Conservation (phyloP, 2,888 invertebrate genomes). For the Campaea margaritaria region DNA sequence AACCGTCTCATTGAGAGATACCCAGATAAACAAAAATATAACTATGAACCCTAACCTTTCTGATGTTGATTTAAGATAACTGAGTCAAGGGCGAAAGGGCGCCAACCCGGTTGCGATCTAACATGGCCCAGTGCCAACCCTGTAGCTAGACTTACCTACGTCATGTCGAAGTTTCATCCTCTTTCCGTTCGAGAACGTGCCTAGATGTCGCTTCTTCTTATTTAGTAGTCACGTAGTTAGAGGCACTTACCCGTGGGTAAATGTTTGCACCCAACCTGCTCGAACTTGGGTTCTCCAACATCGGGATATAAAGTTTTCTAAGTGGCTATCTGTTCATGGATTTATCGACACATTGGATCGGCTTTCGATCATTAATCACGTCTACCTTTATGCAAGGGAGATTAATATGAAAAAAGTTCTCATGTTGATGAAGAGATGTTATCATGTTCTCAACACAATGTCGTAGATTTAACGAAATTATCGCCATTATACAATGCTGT, state of each 20-base stretch:
- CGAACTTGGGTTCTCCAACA: slow-evolving; percentile 29
- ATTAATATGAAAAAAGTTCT: too few relatives aligned
- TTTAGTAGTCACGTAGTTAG: slow-evolving; percentile 27
- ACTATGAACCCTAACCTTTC: slow-evolving; percentile 26
- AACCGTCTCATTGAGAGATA: slow-evolving; percentile 23
- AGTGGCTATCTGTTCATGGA: slow-evolving; percentile 16
- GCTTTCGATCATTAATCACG: slow-evolving; percentile 21
- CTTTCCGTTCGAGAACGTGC: slow-evolving; percentile 17
- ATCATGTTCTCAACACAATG: slow-evolving; percentile 45
- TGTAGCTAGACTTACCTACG: slow-evolving; percentile 27
- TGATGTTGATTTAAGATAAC: slow-evolving; percentile 30
- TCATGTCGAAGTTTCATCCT: slow-evolving; percentile 27
- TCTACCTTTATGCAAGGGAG: slow-evolving; percentile 3
- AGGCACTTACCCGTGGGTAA: slow-evolving; percentile 28
- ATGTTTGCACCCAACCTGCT: slow-evolving; percentile 42
- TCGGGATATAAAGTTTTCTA: slow-evolving; percentile 24
- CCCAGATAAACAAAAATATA: slow-evolving; percentile 17
- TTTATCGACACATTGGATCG: slow-evolving; percentile 20
- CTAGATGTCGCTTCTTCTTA: slow-evolving; percentile 17
- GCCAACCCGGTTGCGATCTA: slow-evolving; percentile 37
- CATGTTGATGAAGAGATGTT: slow-evolving; percentile 2
- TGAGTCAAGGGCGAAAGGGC: slow-evolving; percentile 40
- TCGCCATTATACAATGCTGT: too few relatives aligned
- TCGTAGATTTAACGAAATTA: slow-evolving; percentile 40
- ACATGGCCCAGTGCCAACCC: slow-evolving; percentile 38